Evolutionary conservation across 2,113 vertebrate species (phyloP).

Genomic region (Misgurnus mizolepis): DNA sequence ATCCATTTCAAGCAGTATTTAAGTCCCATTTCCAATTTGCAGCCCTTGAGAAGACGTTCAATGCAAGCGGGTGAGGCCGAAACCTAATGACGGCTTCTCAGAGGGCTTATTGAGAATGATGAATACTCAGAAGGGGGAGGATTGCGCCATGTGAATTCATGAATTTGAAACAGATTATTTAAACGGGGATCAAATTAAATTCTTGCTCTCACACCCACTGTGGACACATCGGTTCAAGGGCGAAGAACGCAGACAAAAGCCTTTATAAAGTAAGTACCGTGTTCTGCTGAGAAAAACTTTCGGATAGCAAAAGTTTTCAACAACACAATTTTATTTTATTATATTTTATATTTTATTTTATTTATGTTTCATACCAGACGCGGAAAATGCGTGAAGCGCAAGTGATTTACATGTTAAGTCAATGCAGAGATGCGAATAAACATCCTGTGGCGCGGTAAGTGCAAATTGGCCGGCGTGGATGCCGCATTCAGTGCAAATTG

Average conservation of each 20-base stretch:
- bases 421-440: no score
- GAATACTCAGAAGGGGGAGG: constrained; percentile 66
- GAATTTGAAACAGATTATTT: constrained; percentile 77
- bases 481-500: no score
- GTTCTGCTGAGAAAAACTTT: not conserved
- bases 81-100: constrained; percentile 72
- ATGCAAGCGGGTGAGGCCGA: constrained; percentile 65
- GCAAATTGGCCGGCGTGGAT: no score
- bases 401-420: no score
- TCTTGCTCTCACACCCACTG: constrained; percentile 57
- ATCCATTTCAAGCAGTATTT: constrained; percentile 72
- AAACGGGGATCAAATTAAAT: constrained; percentile 69
- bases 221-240: constrained; percentile 67
- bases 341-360: no score
- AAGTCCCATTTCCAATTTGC: constrained; percentile 76
- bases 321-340: no score
- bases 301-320: not conserved
- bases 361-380: no score
- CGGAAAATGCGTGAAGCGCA: no score
- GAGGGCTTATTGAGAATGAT: constrained; percentile 73
- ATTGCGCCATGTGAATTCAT: constrained; percentile 68
- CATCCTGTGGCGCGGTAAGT: no score
- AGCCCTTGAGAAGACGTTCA: constrained; percentile 68
- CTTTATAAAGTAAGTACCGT: not conserved
- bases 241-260: constrained; percentile 52